phyloP scores from a whole-genome alignment of 2,797 vertebrate genomes.

The Sylvilagus floridanus region DNA sequence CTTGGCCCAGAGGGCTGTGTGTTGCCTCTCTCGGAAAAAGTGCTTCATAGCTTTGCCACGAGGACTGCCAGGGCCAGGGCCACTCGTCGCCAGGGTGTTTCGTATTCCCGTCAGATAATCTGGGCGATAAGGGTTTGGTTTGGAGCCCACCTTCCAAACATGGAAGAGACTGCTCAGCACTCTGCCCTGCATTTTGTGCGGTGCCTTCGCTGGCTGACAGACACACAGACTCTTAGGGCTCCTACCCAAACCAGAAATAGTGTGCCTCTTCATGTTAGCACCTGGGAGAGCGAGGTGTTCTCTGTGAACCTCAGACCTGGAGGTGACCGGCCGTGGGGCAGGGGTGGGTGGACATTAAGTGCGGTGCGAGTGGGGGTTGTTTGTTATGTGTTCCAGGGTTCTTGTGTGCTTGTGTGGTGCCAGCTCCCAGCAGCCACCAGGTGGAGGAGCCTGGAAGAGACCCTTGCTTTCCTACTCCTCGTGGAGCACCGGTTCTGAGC shows the following conservation, averaged over 20 bases:
- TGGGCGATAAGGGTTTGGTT: slow-evolving; percentile 61
- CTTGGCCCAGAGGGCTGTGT: slow-evolving; percentile 49
- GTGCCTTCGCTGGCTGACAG: slow-evolving; percentile 39
- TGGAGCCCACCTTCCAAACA: slow-evolving; percentile 75
- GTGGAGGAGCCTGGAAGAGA: background rate
- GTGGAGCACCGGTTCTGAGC: background rate
- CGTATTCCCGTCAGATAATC: slow-evolving; percentile 67
- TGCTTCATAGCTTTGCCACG: slow-evolving; percentile 58
- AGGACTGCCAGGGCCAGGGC: slow-evolving; percentile 51
- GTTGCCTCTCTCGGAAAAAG: slow-evolving; percentile 69
- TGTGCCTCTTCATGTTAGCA: background rate
- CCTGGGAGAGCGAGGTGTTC: background rate
- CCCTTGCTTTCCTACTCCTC: background rate
- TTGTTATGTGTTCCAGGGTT: background rate
- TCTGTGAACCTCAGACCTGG: background rate
- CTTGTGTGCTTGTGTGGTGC: background rate
- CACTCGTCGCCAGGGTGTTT: slow-evolving; percentile 65
- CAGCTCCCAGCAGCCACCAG: background rate
- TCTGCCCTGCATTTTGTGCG: slow-evolving; percentile 1
- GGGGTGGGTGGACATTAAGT: background rate
- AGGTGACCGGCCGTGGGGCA: background rate
- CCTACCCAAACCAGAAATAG: background rate
- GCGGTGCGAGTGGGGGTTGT: background rate
- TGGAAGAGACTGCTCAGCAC: slow-evolving; percentile 35
- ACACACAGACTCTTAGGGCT: background rate